Percentiles rank a stretch among this genome's conserved stretches.
These are phyloP conservation scores for Scaptomyza graminum DNA, from an alignment of 1,140 invertebrate species.

Conservation along the genomic window DNA sequence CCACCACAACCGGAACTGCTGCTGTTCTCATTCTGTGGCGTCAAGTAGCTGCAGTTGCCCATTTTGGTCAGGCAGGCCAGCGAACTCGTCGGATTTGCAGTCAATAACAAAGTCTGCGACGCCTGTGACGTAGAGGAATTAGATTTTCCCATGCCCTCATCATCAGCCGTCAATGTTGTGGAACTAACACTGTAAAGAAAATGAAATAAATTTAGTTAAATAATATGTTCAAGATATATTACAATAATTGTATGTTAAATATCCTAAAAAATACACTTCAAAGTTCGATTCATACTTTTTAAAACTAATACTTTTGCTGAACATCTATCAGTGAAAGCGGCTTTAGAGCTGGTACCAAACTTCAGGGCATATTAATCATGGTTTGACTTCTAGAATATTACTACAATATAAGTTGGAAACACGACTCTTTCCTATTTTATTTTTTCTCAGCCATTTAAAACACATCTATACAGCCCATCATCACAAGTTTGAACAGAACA, in stretches of 20 bases:
- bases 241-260: no score
- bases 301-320: neutral
- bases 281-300: no score
- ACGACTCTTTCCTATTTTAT: no score
- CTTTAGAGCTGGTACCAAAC: no score
- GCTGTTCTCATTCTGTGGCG: constrained; percentile 60
- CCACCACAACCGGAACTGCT: constrained; percentile 69
- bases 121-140: constrained; percentile 39
- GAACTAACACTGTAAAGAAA: constrained; percentile 33
- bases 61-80: constrained; percentile 44
- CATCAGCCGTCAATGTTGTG: constrained; percentile 29
- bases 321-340: no score
- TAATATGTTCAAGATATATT: neutral
- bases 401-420: no score
- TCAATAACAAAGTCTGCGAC: constrained; percentile 9
- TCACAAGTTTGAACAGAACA: neutral
- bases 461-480: neutral
- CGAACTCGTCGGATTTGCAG: constrained; percentile 27
- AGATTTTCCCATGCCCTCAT: constrained; percentile 50
- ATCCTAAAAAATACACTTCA: no score
- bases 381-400: no score
- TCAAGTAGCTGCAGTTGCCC: constrained; percentile 56
- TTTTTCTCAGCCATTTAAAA: no score
- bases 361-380: no score
- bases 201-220: neutral